phyloP scores from a whole-genome alignment of 64 coral and sea anemone species.

The Dendronephthya gigantea region DNA sequence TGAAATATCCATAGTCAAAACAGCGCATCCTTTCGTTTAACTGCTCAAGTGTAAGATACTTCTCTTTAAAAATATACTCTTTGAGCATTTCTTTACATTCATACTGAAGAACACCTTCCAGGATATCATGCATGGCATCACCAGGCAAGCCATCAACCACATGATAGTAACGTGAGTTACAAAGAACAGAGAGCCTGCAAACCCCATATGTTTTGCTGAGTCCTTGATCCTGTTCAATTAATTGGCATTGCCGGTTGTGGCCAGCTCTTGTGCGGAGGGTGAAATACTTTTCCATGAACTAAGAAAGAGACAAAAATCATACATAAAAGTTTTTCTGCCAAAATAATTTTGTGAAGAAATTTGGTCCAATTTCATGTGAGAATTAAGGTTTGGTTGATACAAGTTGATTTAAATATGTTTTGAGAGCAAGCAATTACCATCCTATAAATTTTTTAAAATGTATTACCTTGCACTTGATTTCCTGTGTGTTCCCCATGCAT shows the following conservation, averaged over 20 bases:
- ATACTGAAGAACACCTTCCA: background rate
- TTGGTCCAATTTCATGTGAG: too few species aligned
- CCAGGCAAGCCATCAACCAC: slow-evolving; percentile 1
- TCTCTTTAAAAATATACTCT: background rate
- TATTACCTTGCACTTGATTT: background rate
- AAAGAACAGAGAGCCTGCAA: background rate
- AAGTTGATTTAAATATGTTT: too few species aligned
- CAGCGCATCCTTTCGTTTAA: background rate
- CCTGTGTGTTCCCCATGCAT: background rate
- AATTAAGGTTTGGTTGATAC: too few species aligned
- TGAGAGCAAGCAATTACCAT: too few species aligned
- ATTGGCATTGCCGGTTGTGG: background rate
- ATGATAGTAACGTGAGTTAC: background rate
- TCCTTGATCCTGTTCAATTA: background rate
- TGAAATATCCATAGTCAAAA: background rate
- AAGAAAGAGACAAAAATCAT: background rate
- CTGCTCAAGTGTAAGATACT: background rate
- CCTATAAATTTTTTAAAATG: too few species aligned
- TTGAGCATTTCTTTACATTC: slow-evolving; percentile 3
- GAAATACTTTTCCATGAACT: background rate
- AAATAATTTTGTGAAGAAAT: background rate
- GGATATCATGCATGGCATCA: slow-evolving; percentile 14
- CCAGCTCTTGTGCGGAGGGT: background rate
- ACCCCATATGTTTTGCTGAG: background rate
- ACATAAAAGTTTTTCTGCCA: too few species aligned